Evolutionary conservation across 2,888 invertebrate genomes (phyloP), one percentile per base, ranked within the genome.

Genomic region (Hirtodrosophila alboralis): DNA sequence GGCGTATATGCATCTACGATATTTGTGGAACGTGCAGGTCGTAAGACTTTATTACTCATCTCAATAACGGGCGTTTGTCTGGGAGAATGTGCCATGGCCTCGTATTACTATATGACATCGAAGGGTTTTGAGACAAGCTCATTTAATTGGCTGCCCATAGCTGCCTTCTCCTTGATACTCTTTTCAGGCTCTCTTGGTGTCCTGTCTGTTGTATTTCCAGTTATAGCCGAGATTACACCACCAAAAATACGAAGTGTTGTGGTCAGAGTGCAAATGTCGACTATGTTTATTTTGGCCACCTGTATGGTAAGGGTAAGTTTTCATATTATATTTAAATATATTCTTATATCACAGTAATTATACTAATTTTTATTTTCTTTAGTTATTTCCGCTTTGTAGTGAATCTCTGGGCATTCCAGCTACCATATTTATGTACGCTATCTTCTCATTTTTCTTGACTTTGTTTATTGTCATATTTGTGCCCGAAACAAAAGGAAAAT

Each of bases 401-500:
- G 69, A 76, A 23, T 9, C 77, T 1, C 14, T 88, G 1, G 83
- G 86, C 8, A 75, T 89, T 75, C 70, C 87, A 36, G 85, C 79
- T 0, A 67, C 81, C 4, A 77, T 89, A 67, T 87, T 83, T 18
- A 40, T 75, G 4, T 89, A 87, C 56, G 78, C 84, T 1, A 30
- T 47, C n/a, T 77, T 74, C 18, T 86, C 80, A 13, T 78, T 87
- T 62, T 5, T 68, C 8, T 86, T 87, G 7, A 75, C 81, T 3
- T 31, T 80, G 6, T 89, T 88, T 37, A 65, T 87, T 7, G 47
- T 71, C 0, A 13, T 77, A 3, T 80, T 75, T 61, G 63, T 89
- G 4, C 89, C 89, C 0, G 89, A 89, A 72, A 89, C 89, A 1
- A 88, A 87, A 49, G 88, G 89, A 2, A 87, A 86, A 59, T 80